phyloP scores from a whole-genome alignment of 2,797 vertebrate species.

The Microctenopoma lineatum region DNA sequence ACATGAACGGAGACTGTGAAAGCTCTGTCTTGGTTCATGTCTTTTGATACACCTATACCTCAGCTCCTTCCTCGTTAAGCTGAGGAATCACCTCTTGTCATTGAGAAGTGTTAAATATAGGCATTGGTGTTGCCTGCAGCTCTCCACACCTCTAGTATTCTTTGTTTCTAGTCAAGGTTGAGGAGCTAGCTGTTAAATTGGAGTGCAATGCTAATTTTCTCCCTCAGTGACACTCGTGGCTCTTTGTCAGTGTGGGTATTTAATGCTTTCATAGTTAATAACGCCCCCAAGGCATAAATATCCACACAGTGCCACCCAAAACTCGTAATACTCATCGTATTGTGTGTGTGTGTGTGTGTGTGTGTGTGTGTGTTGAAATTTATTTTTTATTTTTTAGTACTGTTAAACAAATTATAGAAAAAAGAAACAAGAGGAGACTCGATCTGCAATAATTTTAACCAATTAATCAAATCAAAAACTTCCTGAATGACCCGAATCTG shows the following conservation, averaged over 20 bases:
- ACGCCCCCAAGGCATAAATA: constrained; percentile 32
- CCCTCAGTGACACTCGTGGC: constrained; percentile 41
- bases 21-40: constrained; percentile 32
- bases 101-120: constrained; percentile 37
- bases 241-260: constrained; percentile 60
- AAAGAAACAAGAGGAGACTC: background rate
- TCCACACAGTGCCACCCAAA: background rate
- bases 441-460: background rate
- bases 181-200: constrained; percentile 66
- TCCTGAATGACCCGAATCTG: no score
- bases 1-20: no score
- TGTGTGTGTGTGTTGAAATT: no score
- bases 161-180: constrained; percentile 47
- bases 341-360: background rate
- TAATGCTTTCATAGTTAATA: constrained; percentile 55
- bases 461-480: background rate
- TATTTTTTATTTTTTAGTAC: background rate
- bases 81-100: constrained; percentile 32
- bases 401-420: no score
- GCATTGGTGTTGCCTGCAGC: constrained; percentile 1
- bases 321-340: constrained; percentile 3
- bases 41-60: constrained; percentile 31
- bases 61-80: constrained; percentile 1
- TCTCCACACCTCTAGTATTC: constrained; percentile 41
- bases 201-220: constrained; percentile 51